Conservation (phyloP, 1,140 invertebrate genomes). For the Ruditapes philippinarum region DNA sequence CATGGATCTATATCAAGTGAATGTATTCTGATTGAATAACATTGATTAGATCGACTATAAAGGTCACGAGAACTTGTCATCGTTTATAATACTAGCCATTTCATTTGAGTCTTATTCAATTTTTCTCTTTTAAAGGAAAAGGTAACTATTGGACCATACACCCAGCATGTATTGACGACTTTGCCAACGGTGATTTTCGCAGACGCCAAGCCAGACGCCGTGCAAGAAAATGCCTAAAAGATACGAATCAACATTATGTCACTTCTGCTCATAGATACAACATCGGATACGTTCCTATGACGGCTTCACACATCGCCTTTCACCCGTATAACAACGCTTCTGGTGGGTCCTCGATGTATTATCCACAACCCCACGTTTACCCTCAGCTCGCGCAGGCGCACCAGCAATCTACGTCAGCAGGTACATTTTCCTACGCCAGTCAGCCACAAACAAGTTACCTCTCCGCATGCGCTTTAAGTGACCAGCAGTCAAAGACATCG, state of each 20-base stretch:
- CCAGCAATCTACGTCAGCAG: background rate
- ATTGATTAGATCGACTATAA: too few relatives aligned
- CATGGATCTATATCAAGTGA: too few relatives aligned
- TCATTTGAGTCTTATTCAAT: too few relatives aligned
- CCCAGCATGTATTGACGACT: conserved; percentile 98
- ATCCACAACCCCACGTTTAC: background rate
- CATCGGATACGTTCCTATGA: conserved; percentile 77
- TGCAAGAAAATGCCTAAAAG: conserved; percentile 73
- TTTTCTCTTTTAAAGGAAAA: conserved; percentile 87
- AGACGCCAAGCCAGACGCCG: conserved; percentile 95
- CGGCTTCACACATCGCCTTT: conserved; percentile 69
- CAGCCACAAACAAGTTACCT: background rate
- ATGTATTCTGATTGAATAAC: too few relatives aligned
- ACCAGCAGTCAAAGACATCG: background rate
- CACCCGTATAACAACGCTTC: conserved; percentile 64
- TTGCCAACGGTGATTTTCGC: conserved; percentile 97
- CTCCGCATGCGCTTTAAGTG: background rate
- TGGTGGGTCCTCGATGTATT: conserved; percentile 19
- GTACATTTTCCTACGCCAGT: background rate
- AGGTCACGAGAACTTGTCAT: too few relatives aligned
- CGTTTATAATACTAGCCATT: too few relatives aligned
- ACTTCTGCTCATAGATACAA: conserved; percentile 51
- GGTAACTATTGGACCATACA: conserved; percentile 99
- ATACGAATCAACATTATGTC: background rate
- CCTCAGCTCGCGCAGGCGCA: background rate